Base-by-base conservation (phyloP, 2,797 vertebrate genomes). In the Microtus californicus region DNA sequence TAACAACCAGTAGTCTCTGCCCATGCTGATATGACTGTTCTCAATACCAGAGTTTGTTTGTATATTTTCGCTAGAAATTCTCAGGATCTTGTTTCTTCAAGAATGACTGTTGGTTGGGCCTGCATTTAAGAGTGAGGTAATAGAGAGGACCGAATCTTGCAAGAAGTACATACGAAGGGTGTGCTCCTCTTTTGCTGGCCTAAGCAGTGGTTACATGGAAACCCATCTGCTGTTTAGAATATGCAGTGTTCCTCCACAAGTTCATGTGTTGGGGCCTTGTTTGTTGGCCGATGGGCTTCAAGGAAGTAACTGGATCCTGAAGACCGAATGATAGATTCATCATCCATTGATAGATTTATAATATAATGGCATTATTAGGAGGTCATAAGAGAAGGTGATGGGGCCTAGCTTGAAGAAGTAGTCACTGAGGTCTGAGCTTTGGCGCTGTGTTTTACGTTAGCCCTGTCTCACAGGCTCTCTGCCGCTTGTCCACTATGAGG, bases 161-260 rank as follows among this genome's bases (percentile, higher is more conserved):
- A 40, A 63, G 45, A 88, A 65, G 7, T 45, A 27, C 76, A 77
- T 4, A 31, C 31, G 43, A 78, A 91, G 8, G 2, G 23, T 77
- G 21, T 69, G 83, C 80, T 77, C 51, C 17, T 81, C 82, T 90
- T 83, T 86, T 80, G 13, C 65, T 93, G 71, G 87, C 56, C 56
- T 63, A 83, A 77, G 51, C 19, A 71, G 8, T 6, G 63, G 45
- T 37, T 77, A 67, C 14, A n/a, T 37, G 31, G 11, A 73, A 96
- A 94, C 21, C 11, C 25, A 74, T 27, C 61, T 59, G 21, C 23
- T 73, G 25, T 61, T 40, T 76, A 74, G 69, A 43, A 43, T 6
- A 88, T 74, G 27, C 31, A 59, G 34, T 43, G 0, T 45, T 87
- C 48, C 67, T 54, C 45, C 27, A 56, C 67, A 73, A 54, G 54